These are phyloP conservation scores for Otus scops DNA, from an alignment of 2,797 vertebrate species.

Conservation along the genomic window DNA sequence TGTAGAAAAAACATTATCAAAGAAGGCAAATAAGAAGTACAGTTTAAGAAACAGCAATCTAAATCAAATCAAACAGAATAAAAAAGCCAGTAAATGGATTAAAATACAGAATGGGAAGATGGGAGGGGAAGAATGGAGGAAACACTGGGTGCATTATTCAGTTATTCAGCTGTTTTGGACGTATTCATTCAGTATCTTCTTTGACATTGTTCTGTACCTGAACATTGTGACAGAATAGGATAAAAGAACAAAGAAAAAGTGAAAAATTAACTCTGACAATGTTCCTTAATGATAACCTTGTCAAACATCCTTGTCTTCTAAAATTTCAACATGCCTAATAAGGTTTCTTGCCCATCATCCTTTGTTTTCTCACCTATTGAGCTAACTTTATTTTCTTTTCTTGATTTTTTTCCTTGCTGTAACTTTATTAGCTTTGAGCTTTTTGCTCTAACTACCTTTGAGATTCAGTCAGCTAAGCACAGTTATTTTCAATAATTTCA, in stretches of 20 bases:
- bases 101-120: background rate
- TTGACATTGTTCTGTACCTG: background rate
- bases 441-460: background rate
- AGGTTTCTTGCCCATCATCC: background rate
- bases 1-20: background rate
- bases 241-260: background rate
- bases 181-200: background rate
- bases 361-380: background rate
- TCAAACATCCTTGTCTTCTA: background rate
- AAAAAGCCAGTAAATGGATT: background rate
- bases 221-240: background rate
- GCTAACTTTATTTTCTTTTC: background rate
- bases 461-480: background rate
- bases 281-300: background rate
- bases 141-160: background rate
- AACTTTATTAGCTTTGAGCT: background rate
- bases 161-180: background rate
- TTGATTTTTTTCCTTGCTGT: background rate
- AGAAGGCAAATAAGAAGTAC: background rate
- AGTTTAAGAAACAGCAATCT: background rate
- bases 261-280: background rate
- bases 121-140: background rate
- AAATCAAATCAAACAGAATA: background rate
- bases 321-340: background rate
- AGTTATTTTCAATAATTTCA: slow-evolving; percentile 39